Percentiles rank a stretch among this genome's conserved stretches.
Conservation (phyloP, 2,888 invertebrate genomes). For the Ceraclea dissimilis region DNA sequence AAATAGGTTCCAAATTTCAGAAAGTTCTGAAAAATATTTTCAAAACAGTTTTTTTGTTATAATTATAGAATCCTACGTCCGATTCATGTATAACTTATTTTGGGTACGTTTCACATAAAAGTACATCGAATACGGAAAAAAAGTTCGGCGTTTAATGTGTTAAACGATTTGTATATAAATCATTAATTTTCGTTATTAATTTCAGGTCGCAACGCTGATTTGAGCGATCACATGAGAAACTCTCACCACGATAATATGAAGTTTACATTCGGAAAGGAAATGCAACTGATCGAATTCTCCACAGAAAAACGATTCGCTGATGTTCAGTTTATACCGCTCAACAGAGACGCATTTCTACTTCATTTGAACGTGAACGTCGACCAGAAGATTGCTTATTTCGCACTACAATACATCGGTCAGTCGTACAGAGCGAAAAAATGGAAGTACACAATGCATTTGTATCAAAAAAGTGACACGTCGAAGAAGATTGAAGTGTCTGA, state of each 20-base stretch:
- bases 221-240: constrained; percentile 8
- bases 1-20: too few relatives aligned
- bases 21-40: too few relatives aligned
- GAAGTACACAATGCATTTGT: constrained; percentile 18
- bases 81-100: too few relatives aligned
- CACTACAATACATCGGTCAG: constrained; percentile 12
- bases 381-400: constrained; percentile 10
- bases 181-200: too few relatives aligned
- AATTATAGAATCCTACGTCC: too few relatives aligned
- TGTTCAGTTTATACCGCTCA: constrained; percentile 7
- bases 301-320: constrained; percentile 6
- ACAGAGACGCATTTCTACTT: constrained; percentile 9
- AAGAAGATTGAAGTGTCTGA: constrained; percentile 10
- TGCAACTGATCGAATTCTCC: constrained; percentile 11
- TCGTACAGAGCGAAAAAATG: constrained; percentile 1
- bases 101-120: too few relatives aligned
- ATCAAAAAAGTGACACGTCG: constrained; percentile 6
- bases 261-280: constrained; percentile 5
- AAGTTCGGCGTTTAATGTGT: too few relatives aligned
- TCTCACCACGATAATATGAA: constrained; percentile 7
- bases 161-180: too few relatives aligned
- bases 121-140: too few relatives aligned
- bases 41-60: too few relatives aligned
- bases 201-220: neutral
- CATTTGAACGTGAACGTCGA: constrained; percentile 3